phyloP scores from a whole-genome alignment of 2,888 invertebrate genomes.

The Scotopteryx bipunctaria region DNA sequence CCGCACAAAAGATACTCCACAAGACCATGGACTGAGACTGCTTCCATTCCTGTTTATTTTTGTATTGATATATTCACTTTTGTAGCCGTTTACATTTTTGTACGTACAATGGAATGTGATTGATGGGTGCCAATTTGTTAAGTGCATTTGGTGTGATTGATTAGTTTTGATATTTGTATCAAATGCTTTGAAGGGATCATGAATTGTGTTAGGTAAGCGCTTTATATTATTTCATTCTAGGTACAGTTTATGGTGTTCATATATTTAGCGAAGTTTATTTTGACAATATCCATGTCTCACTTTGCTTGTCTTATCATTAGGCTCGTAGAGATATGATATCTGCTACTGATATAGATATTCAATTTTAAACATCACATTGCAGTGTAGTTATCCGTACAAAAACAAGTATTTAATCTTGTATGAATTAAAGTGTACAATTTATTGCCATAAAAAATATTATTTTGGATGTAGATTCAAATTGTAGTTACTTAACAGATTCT shows the following conservation, averaged over 20 bases:
- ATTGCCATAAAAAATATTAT: conserved; percentile 54
- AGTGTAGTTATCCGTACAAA: conserved; percentile 30
- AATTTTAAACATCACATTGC: conserved; percentile 56
- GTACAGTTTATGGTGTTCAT: conserved; percentile 29
- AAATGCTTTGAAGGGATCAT: conserved; percentile 20
- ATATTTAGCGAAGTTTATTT: conserved; percentile 48
- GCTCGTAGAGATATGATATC: conserved; percentile 63
- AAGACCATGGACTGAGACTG: conserved; percentile 79
- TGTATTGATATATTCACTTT: conserved; percentile 53
- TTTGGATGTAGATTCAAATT: conserved; percentile 35
- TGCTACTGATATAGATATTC: conserved; percentile 60
- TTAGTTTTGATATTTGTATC: conserved; percentile 21
- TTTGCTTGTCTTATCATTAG: conserved; percentile 58
- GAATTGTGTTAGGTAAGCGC: conserved; percentile 27
- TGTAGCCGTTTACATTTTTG: conserved; percentile 62
- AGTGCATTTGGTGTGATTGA: conserved; percentile 2
- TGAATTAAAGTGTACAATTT: conserved; percentile 37
- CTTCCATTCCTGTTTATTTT: conserved; percentile 55
- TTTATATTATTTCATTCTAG: conserved; percentile 30
- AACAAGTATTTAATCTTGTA: conserved; percentile 27
- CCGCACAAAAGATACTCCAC: conserved; percentile 93
- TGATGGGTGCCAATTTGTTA: conserved; percentile 56
- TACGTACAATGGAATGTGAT: conserved; percentile 44
- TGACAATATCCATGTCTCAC: conserved; percentile 47
- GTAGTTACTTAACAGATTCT: conserved; percentile 61